phyloP scores from a whole-genome alignment of 2,797 vertebrate species.

The Sardinella longiceps region DNA sequence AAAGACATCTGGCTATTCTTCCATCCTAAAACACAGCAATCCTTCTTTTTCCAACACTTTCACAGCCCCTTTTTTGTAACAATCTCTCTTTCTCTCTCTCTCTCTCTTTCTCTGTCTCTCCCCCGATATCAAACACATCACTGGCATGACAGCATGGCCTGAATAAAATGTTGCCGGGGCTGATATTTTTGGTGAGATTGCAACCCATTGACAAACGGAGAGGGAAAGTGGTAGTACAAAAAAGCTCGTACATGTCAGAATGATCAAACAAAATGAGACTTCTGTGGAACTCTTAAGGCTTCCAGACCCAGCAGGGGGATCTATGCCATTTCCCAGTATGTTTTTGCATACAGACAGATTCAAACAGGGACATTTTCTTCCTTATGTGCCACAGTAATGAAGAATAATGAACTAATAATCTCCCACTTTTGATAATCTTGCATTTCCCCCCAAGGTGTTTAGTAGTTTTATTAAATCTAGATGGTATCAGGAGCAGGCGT shows the following conservation, averaged over 20 bases:
- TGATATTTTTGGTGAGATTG: background rate
- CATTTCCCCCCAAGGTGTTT: background rate
- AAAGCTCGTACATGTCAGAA: background rate
- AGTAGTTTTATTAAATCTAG: background rate
- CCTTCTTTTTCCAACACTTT: background rate
- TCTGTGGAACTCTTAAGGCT: background rate
- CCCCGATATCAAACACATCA: too few relatives aligned
- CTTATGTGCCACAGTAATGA: background rate
- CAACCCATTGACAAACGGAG: background rate
- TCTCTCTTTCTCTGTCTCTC: too few relatives aligned
- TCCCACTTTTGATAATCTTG: background rate
- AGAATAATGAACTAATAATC: background rate
- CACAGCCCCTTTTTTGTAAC: background rate
- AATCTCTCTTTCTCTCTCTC: background rate
- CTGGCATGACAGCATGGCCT: too few relatives aligned
- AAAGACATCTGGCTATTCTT: background rate
- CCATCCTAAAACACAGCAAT: background rate
- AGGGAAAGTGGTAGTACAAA: background rate
- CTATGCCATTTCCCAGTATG: background rate
- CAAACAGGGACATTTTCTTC: background rate
- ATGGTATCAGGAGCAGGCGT: background rate
- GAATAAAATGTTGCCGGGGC: background rate
- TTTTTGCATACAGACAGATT: background rate
- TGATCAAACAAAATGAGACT: background rate
- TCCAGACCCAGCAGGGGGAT: background rate